Conservation (phyloP, 2,888 invertebrate genomes). For the Micoletzkya japonica region DNA sequence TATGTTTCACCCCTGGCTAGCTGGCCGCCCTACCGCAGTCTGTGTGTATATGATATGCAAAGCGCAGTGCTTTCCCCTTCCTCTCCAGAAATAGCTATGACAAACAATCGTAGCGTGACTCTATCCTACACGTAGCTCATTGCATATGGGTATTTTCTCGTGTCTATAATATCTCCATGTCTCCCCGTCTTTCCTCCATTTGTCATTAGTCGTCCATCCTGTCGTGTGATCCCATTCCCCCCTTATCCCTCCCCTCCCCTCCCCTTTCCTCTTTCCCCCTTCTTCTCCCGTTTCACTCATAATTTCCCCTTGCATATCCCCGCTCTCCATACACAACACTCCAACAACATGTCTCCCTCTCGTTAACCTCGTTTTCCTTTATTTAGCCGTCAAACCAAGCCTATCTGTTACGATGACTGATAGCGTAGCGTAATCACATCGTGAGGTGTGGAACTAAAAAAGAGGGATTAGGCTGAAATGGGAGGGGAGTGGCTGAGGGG, state of each 20-base stretch:
- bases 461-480: not conserved
- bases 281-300: slow-evolving; percentile 18
- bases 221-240: not conserved
- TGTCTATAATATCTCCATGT: not conserved
- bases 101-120: not conserved
- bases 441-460: not conserved
- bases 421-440: not conserved
- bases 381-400: too few relatives aligned
- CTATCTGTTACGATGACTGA: too few relatives aligned
- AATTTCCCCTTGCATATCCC: not conserved
- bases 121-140: not conserved
- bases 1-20: too few relatives aligned
- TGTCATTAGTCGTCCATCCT: slow-evolving; percentile 9
- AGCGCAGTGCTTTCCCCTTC: slow-evolving; percentile 6
- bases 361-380: too few relatives aligned
- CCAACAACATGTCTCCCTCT: too few relatives aligned
- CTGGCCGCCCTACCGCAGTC: too few relatives aligned
- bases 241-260: slow-evolving; percentile 7
- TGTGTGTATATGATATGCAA: too few relatives aligned
- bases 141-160: not conserved
- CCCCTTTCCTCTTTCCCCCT: slow-evolving; percentile 6
- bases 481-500: not conserved
- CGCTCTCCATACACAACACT: too few relatives aligned
- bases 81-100: not conserved
- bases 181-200: not conserved